A percentile compares a stretch with the other conserved stretches of the same genome.
phyloP scores from a whole-genome alignment of 2,113 vertebrate genomes.

The Blennius ocellaris region DNA sequence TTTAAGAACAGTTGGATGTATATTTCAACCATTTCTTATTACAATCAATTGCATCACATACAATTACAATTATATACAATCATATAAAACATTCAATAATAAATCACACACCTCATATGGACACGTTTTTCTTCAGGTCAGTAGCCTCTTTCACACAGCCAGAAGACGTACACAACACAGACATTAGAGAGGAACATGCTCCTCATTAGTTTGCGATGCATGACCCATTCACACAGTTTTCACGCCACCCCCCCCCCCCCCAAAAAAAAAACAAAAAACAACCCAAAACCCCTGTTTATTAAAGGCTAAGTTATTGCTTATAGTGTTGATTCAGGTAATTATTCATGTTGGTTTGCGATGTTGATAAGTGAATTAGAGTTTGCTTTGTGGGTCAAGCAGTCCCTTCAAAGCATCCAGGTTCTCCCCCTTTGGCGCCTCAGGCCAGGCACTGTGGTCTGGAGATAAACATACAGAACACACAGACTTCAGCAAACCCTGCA shows the following conservation, averaged over 20 bases:
- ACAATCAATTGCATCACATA: background rate
- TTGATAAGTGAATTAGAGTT: constrained; percentile 62
- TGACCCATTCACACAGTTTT: too few species aligned
- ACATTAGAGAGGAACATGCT: too few species aligned
- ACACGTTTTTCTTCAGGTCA: background rate
- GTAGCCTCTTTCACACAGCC: too few species aligned
- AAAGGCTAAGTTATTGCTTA: background rate
- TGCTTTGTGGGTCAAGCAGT: constrained; percentile 78
- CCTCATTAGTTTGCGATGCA: too few species aligned
- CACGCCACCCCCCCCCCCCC: too few species aligned
- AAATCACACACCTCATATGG: background rate
- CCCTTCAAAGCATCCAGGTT: constrained; percentile 82
- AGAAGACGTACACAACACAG: too few species aligned
- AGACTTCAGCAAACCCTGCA: background rate
- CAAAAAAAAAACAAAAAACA: too few species aligned
- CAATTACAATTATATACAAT: constrained; percentile 32
- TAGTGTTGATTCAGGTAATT: background rate
- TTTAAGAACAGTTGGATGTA: background rate
- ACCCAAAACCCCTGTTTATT: too few species aligned
- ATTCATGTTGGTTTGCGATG: background rate
- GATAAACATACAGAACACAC: constrained; percentile 38
- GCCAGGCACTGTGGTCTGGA: constrained; percentile 88
- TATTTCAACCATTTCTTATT: background rate
- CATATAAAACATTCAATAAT: constrained; percentile 11
- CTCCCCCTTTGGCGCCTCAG: constrained; percentile 85